Evolutionary conservation across 2,888 invertebrate genomes (phyloP).

Genomic region (Thereva nobilitata): DNA sequence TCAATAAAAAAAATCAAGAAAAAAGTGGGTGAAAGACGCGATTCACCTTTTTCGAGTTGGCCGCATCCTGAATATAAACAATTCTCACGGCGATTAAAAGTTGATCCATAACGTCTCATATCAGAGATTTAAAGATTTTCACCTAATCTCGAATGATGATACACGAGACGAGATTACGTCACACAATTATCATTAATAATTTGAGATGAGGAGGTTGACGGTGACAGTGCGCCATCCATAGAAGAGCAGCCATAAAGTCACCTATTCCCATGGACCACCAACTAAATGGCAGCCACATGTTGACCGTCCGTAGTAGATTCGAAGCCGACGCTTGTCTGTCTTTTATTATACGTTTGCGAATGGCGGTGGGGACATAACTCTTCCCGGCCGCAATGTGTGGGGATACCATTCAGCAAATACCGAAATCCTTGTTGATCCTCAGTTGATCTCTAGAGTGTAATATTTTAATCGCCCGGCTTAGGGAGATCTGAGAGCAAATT

Average conservation of each 20-base stretch:
- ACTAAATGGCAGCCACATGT: neutral
- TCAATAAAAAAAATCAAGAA: too few relatives aligned
- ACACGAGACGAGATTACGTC: constrained; percentile 30
- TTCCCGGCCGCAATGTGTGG: neutral
- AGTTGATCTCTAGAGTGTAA: constrained; percentile 45
- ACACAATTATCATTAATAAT: constrained; percentile 43
- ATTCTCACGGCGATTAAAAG: constrained; percentile 27
- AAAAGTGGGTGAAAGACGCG: neutral
- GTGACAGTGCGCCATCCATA: constrained; percentile 14
- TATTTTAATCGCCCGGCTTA: constrained; percentile 45
- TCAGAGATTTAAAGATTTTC: constrained; percentile 34
- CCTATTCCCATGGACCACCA: neutral
- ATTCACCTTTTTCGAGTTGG: neutral
- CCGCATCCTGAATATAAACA: neutral
- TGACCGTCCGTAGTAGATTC: neutral
- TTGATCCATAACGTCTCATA: constrained; percentile 33
- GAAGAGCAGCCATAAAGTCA: constrained; percentile 18
- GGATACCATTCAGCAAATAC: constrained; percentile 37
- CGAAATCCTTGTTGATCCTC: constrained; percentile 45
- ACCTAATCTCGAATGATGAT: constrained; percentile 31
- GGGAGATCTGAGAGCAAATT: constrained; percentile 38
- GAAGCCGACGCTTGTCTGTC: neutral
- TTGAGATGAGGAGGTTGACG: constrained; percentile 19
- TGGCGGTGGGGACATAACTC: constrained; percentile 10
- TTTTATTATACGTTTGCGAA: neutral